phyloP scores from a whole-genome alignment of 2,888 invertebrate species.

The Alloscopus bannaensis region DNA sequence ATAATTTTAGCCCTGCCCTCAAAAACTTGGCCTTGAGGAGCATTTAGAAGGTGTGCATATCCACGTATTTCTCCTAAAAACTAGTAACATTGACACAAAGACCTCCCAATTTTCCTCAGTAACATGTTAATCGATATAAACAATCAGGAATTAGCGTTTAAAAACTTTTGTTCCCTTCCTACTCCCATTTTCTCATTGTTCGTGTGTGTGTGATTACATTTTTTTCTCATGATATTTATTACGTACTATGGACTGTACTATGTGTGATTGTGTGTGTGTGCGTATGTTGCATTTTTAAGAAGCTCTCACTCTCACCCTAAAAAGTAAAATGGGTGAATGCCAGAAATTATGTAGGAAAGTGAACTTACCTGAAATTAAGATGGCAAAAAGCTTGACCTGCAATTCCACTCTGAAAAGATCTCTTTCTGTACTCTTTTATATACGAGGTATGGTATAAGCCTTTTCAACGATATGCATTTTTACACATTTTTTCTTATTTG shows the following conservation, averaged over 20 bases:
- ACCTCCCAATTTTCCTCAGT: no score
- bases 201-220: background rate
- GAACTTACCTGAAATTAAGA: conserved; percentile 6
- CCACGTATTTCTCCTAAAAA: background rate
- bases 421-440: no score
- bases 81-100: background rate
- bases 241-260: no score
- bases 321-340: conserved; percentile 32
- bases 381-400: conserved; percentile 19
- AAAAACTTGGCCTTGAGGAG: conserved; percentile 27
- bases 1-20: background rate
- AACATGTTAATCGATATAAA: conserved; percentile 22
- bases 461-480: background rate
- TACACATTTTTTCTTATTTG: no score
- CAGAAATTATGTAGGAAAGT: conserved; percentile 23
- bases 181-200: conserved; percentile 22
- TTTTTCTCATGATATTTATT: background rate
- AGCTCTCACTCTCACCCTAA: conserved; percentile 5
- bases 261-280: no score
- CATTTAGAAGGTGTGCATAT: background rate
- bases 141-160: conserved; percentile 30
- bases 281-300: background rate
- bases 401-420: conserved; percentile 6
- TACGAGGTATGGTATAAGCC: background rate
- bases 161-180: conserved; percentile 32